Base-by-base conservation (phyloP, 1,140 invertebrate genomes). In the Atta texana region DNA sequence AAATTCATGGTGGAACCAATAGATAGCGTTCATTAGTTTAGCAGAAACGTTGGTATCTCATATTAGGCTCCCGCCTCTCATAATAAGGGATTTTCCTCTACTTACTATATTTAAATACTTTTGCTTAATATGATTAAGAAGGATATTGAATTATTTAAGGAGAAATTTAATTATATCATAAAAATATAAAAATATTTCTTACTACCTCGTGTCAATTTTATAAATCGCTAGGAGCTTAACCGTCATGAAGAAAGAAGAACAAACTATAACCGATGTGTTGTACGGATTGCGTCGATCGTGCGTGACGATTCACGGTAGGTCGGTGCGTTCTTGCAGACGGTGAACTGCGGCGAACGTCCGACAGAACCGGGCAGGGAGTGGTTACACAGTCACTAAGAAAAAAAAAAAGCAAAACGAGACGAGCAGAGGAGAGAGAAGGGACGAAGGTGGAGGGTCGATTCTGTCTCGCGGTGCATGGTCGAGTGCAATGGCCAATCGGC, bases 331-430 rank as follows among this genome's bases (percentile, higher is more conserved):
- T 59, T 74, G 53, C 51, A 24, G 72, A 77, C 55, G 72, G 31
- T 10, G 34, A 69, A 68, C 84, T 34, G 31, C 5, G 31, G 31
- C 31, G 31, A 34, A 68, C 84, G 51, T 21, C 18, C 64, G 51
- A 86, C 51, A 69, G 44, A 78, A 77, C 57, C 39, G 57, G 82
- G 74, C 34, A 77, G 82, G 74, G 82, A 77, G 74, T 76, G 82
- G 74, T 86, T 61, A 28, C 39, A 51, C 2, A 61, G 24, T 80
- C 24, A 53, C 14, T 12, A 34, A 78, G 74, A 49, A 21, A 61
- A 78, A 61, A 53, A 78, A 31, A 31, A 31, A 86, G 24, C 2
- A 12, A 75, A 49, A 34, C 34, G 28, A 63, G 18, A 51, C 24
- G 16, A 6, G 8, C 39, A 44, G 44, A 34, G 44, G 24, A 24